Conservation (phyloP, 2,888 invertebrate species). For the Caenorhabditis sp. region DNA sequence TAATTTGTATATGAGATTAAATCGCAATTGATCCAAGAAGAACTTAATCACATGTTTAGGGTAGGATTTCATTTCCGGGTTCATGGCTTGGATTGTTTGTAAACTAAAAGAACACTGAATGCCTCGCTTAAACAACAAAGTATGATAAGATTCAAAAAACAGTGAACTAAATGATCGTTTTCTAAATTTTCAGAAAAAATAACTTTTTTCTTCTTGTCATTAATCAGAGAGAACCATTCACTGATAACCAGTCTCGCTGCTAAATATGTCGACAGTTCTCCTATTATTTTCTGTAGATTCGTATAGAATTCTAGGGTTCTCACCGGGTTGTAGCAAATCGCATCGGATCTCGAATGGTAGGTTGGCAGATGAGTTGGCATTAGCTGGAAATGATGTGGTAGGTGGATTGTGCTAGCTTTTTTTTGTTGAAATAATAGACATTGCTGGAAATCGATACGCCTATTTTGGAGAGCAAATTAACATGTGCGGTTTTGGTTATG, state of each 20-base stretch:
- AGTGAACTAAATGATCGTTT: no score
- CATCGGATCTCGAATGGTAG: constrained; percentile 58
- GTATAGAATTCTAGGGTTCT: constrained; percentile 49
- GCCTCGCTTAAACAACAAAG: no score
- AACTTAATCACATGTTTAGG: no score
- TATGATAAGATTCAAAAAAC: no score
- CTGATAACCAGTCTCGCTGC: background rate
- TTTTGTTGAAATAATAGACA: constrained; percentile 11
- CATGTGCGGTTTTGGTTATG: constrained; percentile 50
- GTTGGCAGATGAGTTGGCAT: constrained; percentile 57
- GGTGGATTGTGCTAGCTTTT: background rate
- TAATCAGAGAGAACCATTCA: background rate
- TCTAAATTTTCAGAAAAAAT: no score
- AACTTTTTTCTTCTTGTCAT: no score
- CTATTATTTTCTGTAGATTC: background rate
- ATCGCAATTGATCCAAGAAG: no score
- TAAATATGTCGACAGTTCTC: background rate
- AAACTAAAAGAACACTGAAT: no score
- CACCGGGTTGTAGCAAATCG: constrained; percentile 46
- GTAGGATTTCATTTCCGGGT: no score
- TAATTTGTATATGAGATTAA: no score
- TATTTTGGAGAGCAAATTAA: constrained; percentile 53
- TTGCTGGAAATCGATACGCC: constrained; percentile 50
- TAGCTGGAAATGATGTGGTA: constrained; percentile 61
- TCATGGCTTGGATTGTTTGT: no score